phyloP scores from a whole-genome alignment of 2,113 vertebrate species.

The Cochlearius cochlearius region DNA sequence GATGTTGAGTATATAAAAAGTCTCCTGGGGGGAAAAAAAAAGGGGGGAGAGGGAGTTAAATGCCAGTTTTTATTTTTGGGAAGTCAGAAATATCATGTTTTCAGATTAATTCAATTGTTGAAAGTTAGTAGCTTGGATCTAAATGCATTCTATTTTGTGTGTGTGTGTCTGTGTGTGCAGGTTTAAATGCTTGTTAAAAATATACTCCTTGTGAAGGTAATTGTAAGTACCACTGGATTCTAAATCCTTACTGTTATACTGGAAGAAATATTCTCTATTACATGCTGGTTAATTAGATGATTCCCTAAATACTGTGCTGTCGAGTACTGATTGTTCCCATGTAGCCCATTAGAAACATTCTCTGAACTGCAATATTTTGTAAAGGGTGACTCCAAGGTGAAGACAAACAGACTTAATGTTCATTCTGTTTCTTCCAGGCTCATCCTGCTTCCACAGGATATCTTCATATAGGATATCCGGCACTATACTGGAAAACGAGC shows the following conservation, averaged over 20 bases:
- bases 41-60: neutral
- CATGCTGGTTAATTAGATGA: neutral
- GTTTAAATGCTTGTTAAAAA: neutral
- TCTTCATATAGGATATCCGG: constrained; percentile 25
- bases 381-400: neutral
- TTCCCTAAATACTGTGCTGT: neutral
- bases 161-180: rapidly evolving
- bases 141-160: neutral
- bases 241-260: neutral
- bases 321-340: neutral
- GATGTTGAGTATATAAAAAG: neutral
- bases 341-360: neutral
- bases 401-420: neutral
- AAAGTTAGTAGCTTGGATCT: neutral
- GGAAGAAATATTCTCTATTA: neutral
- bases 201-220: neutral
- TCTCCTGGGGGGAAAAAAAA: rapidly evolving
- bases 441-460: constrained; percentile 43
- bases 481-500: neutral
- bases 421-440: neutral
- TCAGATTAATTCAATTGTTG: neutral
- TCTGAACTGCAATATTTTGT: neutral
- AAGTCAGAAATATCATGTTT: neutral
- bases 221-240: neutral
- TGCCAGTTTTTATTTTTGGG: neutral